These are phyloP conservation scores for Synaphobranchus kaupii DNA, from an alignment of 2,797 vertebrate species.

Conservation along the genomic window DNA sequence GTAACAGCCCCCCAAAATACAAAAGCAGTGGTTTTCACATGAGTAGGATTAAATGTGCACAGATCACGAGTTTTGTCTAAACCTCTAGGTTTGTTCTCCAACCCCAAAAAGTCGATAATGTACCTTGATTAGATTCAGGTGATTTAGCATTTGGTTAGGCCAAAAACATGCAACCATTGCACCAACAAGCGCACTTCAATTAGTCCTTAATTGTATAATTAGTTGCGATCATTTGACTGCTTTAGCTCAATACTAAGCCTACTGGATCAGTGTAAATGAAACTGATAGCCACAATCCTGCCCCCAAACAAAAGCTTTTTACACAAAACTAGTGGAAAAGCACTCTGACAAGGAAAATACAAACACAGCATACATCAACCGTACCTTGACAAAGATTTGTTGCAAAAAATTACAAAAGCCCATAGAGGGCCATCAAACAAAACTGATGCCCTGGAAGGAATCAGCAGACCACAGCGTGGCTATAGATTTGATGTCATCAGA, in stretches of 20 bases:
- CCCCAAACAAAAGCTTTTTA: neutral
- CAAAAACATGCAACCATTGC: no score
- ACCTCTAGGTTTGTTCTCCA: no score
- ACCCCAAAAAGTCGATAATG: no score
- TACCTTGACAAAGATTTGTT: neutral
- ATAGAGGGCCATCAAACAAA: neutral
- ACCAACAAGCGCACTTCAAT: no score
- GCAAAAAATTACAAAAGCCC: neutral
- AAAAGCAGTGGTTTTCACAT: no score
- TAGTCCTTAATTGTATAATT: no score
- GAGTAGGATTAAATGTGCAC: no score
- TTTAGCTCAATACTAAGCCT: neutral
- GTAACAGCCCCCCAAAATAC: no score
- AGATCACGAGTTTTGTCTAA: no score
- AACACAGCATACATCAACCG: neutral
- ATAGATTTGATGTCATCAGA: slow-evolving; percentile 23
- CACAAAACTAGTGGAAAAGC: neutral
- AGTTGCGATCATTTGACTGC: no score
- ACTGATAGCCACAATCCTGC: neutral
- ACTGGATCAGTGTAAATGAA: neutral
- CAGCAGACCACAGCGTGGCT: slow-evolving; percentile 20
- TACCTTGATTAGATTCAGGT: no score
- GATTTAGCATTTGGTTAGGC: no score
- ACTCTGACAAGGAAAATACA: neutral
- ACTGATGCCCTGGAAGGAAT: slow-evolving; percentile 2